A percentile compares a stretch with the other conserved stretches of the same genome.
Evolutionary conservation across 1,140 invertebrate species (phyloP).

Genomic region (Onthophagus taurus): DNA sequence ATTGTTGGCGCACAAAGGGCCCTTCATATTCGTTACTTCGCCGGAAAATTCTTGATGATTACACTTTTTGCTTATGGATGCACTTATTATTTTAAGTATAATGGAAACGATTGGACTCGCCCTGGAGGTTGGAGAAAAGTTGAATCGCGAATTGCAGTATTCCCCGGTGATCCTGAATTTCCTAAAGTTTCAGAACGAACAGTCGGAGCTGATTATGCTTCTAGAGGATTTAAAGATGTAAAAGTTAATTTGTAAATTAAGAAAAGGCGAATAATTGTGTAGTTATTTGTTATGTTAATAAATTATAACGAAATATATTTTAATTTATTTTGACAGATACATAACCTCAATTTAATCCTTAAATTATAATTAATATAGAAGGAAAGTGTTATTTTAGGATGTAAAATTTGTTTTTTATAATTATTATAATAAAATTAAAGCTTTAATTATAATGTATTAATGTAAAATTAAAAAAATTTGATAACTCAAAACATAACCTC

Average conservation of each 20-base stretch:
- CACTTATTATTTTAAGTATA: constrained; percentile 71
- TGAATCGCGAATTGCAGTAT: constrained; percentile 40
- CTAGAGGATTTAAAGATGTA: constrained; percentile 55
- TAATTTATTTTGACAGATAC: too few relatives aligned
- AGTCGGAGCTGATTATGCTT: constrained; percentile 52
- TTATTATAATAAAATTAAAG: too few relatives aligned
- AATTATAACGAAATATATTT: too few relatives aligned
- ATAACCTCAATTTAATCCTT: too few relatives aligned
- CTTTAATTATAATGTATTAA: too few relatives aligned
- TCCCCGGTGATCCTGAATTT: constrained; percentile 56
- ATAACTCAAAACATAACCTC: too few relatives aligned
- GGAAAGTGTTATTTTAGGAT: too few relatives aligned
- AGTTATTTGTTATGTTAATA: too few relatives aligned
- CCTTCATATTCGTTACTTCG: constrained; percentile 45
- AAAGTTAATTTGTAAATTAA: constrained; percentile 24
- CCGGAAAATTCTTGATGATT: constrained; percentile 45
- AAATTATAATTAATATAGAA: too few relatives aligned
- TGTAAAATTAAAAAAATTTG: too few relatives aligned
- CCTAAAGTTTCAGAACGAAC: constrained; percentile 47
- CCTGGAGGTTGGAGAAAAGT: constrained; percentile 56
- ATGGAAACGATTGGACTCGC: constrained; percentile 64
- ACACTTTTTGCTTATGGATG: constrained; percentile 32
- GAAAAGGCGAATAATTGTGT: too few relatives aligned
- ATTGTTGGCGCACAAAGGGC: constrained; percentile 47
- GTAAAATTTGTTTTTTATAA: too few relatives aligned